Evolutionary conservation across 2,888 invertebrate genomes (phyloP), one percentile per base, ranked within the genome.

Genomic region (Brenthis ino): DNA sequence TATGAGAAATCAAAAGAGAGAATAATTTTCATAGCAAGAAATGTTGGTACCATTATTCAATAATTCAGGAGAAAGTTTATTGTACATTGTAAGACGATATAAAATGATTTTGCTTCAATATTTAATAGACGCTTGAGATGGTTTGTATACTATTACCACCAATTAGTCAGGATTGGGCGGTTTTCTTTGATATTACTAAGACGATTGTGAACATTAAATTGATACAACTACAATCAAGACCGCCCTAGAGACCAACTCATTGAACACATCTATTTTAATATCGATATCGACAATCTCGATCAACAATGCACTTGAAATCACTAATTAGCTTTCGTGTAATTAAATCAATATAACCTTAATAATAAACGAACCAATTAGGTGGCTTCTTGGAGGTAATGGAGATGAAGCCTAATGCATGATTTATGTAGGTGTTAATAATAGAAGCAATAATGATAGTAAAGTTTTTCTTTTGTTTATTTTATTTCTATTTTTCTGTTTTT

Each of bases 181-280:
- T 77, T 80, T 79, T 81, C 89, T 91, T 91, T 91, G 91, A 91
- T 85, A 84, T 82, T 79, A 83, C 85, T 65, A 56, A 70, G 67
- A 65, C 51, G 61, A 66, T 81, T 86, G 86, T 89, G 86, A 89
- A 89, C 85, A 88, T 86, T 87, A 90, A 91, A 91, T 89, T 89
- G 89, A 91, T 88, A 85, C 79, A 77, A 74, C 73, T 76, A 76
- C 50, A 61, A 20, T 47, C 24, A 55, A 33, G 86, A 87, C 89
- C 89, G 86, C 91, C 89, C 80, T 75, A 82, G 74, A 80, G 70
- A 67, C 67, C 66, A 67, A 63, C 71, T 56, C 70, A 65, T 24
- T 56, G 68, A 61, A 64, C 63, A 68, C 63, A 57, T 65, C 53
- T 61, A 58, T 69, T 64, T 65, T 64, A 67, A 65, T 51, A 72